Evolutionary conservation across 2,888 invertebrate species (phyloP), one percentile per base, ranked within the genome.

Genomic region (Eristalis intricaria): DNA sequence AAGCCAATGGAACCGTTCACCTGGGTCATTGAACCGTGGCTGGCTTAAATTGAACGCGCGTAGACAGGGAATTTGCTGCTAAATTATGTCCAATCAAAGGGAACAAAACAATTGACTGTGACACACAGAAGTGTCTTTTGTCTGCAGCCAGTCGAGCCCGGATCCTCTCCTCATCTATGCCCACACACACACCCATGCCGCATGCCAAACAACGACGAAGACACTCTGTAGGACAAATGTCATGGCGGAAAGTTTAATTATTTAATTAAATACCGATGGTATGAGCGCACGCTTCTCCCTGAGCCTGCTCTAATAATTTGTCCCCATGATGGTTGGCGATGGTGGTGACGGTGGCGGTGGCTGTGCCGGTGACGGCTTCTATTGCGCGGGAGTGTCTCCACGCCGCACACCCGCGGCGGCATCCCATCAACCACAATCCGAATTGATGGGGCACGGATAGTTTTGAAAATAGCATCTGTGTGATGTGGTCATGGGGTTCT

Each of bases 81-180:
- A 87, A 87, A 84, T 87, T 87, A 76, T 87, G 84, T 87, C 84
- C 87, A 87, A 87, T 87, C 84, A 87, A 65, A 80, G 84, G 79
- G 87, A 87, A 87, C 87, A 87, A 87, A 87, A 87, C 84, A 87
- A 87, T 87, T 87, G 87, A 87, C 79, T 84, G 87, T 84, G 87
- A 84, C 80, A 84, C 79, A 79, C 66, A 83, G 80, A 79, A 75
- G 64, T 82, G 50, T 85, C 77, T 80, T 69, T 15, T 32, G 40
- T 50, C 38, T 22, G 70, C 64, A 69, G 69, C 11, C 35, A 38
- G 35, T 23, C 22, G n/a, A 40, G 76, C 86, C 87, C 87, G 87
- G 87, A 87, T 85, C 85, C 85, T 85, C 85, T 85, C 85, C 85
- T 85, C 85, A 77, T 66, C 81, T 83, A 73, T 68, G 43, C 43